Percentiles rank a stretch among this genome's conserved stretches.
phyloP scores from a whole-genome alignment of 1,140 invertebrate species.

The Geopemphigus sp. region DNA sequence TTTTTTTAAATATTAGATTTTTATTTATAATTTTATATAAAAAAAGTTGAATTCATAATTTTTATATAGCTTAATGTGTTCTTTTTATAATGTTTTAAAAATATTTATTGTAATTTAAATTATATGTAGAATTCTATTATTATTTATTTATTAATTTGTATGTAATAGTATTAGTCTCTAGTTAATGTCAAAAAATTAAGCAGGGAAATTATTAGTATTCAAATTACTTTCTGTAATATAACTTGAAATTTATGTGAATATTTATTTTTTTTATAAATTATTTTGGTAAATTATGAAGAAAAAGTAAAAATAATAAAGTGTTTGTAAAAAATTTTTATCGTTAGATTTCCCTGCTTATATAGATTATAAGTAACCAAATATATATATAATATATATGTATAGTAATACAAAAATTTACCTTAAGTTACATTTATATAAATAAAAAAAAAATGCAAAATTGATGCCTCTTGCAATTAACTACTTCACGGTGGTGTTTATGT shows the following conservation, averaged over 20 bases:
- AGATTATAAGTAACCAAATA: no score
- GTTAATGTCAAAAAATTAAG: slow-evolving; percentile 4
- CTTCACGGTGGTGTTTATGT: slow-evolving; percentile 54
- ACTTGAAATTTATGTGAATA: background rate
- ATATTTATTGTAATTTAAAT: slow-evolving; percentile 4
- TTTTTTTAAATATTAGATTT: background rate
- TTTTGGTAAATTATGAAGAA: no score
- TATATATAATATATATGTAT: background rate
- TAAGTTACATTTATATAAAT: slow-evolving; percentile 38
- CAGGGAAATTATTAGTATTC: slow-evolving; percentile 6
- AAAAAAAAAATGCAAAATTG: slow-evolving; percentile 15
- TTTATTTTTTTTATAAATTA: background rate
- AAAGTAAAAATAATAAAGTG: no score
- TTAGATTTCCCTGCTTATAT: slow-evolving; percentile 23
- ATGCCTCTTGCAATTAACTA: slow-evolving; percentile 49
- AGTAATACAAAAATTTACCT: background rate
- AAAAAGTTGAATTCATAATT: background rate
- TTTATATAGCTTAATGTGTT: background rate
- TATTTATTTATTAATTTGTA: slow-evolving; percentile 11
- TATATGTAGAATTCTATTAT: slow-evolving; percentile 8
- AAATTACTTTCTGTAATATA: background rate
- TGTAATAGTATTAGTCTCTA: background rate
- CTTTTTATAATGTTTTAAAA: background rate
- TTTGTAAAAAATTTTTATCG: no score
- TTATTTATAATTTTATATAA: background rate